Base-by-base conservation (phyloP, 2,888 invertebrate genomes). In the Eristalis tenax region DNA sequence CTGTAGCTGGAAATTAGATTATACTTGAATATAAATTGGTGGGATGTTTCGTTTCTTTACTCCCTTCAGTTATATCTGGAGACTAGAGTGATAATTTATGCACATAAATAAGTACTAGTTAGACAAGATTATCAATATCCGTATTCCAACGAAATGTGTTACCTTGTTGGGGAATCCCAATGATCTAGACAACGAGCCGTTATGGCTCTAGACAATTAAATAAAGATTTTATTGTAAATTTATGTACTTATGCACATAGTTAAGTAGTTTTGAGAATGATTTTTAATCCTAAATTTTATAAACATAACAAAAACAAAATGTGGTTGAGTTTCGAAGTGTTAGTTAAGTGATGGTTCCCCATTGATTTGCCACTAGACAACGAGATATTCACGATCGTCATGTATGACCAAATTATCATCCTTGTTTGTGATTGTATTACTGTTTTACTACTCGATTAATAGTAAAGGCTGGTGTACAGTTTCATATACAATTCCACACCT, bases 141-240 rank as follows among this genome's bases (percentile, higher is more conserved):
- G 50, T 50, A 50, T 50, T 50, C 18, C 18, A 50, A 50, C n/a
- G 50, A 50, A 50, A 50, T 50, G 50, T 50, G 50, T 50, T 50
- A 50, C 50, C 50, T 50, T 50, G 50, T 50, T 50, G 50, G 50
- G 43, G 50, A 50, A 50, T 50, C 50, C 50, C 50, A 50, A 50
- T 18, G 18, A 50, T 50, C 8, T 50, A 50, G 50, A 50, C 50
- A 50, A 10, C 50, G 18, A 8, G 50, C n/a, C 18, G 50, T 50
- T 50, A 50, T 18, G 18, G 43, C n/a, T 43, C n/a, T 43, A n/a
- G 43, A 43, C 43, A n/a, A 43, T 43, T 43, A 43, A 43, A 43
- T 43, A 8, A 18, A n/a, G 18, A 18, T 50, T 50, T 50, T 50
- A 50, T 50, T 18, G 50, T 50, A 50, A 50, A 50, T 50, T 50